Percentiles rank a stretch among this genome's conserved stretches.
These are phyloP conservation scores for Diacarnus erythraeanus DNA, from an alignment of 37 sponge, comb jelly and placozoan species.

Conservation along the genomic window DNA sequence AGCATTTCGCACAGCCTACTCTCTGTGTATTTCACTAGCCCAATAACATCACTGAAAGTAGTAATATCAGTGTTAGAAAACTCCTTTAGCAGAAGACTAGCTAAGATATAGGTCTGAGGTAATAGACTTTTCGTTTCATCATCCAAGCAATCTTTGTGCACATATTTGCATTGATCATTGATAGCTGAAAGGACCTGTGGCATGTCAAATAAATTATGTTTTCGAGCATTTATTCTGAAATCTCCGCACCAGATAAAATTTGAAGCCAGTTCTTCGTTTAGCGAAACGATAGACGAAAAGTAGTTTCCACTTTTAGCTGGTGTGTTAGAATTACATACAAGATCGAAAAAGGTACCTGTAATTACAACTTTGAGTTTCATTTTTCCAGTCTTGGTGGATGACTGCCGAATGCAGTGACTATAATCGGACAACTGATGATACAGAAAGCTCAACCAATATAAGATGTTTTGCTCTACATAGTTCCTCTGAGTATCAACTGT, in stretches of 20 bases:
- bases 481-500: slow-evolving; percentile 8
- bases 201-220: background rate
- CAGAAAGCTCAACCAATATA: slow-evolving; percentile 30
- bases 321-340: background rate
- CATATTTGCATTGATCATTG: background rate
- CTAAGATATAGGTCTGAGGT: slow-evolving; percentile 10
- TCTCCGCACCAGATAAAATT: slow-evolving; percentile 20
- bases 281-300: background rate
- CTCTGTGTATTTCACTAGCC: background rate
- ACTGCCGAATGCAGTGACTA: background rate
- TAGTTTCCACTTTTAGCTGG: background rate
- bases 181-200: background rate
- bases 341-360: slow-evolving; percentile 8
- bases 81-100: slow-evolving; percentile 7
- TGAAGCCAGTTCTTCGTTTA: background rate
- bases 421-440: background rate
- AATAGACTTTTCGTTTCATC: background rate
- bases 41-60: background rate
- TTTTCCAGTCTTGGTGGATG: background rate
- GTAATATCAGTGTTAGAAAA: background rate
- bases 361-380: slow-evolving; percentile 7
- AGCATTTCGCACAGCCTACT: background rate
- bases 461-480: background rate
- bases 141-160: background rate
- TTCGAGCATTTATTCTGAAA: background rate